Percentiles rank a stretch among this genome's conserved stretches.
Conservation (phyloP, 1,140 invertebrate species). For the Diachasma alloeum region DNA sequence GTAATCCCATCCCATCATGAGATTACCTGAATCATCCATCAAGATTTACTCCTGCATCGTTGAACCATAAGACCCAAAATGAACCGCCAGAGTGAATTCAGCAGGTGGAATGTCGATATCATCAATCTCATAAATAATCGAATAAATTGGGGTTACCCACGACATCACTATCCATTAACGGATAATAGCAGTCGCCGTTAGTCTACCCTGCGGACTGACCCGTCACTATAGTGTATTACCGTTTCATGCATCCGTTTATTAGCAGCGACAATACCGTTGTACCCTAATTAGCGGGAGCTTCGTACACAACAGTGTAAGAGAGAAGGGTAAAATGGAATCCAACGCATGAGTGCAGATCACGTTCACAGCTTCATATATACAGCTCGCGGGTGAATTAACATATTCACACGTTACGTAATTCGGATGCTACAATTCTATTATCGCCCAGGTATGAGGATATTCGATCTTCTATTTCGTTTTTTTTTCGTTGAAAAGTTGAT, state of each 20-base stretch:
- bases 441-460: not conserved
- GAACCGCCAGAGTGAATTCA: constrained; percentile 12
- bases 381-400: not conserved
- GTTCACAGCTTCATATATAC: not conserved
- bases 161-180: constrained; percentile 54
- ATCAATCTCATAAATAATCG: constrained; percentile 53
- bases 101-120: constrained; percentile 24
- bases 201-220: constrained; percentile 16
- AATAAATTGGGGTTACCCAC: constrained; percentile 50
- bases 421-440: not conserved
- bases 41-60: not conserved
- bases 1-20: too few species aligned
- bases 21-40: too few species aligned
- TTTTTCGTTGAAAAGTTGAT: too few species aligned
- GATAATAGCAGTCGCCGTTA: constrained; percentile 44
- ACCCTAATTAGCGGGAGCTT: constrained; percentile 19
- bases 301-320: not conserved
- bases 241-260: constrained; percentile 46
- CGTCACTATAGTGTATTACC: constrained; percentile 32
- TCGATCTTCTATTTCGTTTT: not conserved
- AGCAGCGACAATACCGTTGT: constrained; percentile 44
- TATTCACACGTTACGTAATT: not conserved
- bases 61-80: not conserved
- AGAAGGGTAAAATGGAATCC: not conserved
- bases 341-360: not conserved